A percentile compares a stretch with the other conserved stretches of the same genome.
These are phyloP conservation scores for Leptura quadrifasciata DNA, from an alignment of 2,888 invertebrate genomes.

Conservation along the genomic window DNA sequence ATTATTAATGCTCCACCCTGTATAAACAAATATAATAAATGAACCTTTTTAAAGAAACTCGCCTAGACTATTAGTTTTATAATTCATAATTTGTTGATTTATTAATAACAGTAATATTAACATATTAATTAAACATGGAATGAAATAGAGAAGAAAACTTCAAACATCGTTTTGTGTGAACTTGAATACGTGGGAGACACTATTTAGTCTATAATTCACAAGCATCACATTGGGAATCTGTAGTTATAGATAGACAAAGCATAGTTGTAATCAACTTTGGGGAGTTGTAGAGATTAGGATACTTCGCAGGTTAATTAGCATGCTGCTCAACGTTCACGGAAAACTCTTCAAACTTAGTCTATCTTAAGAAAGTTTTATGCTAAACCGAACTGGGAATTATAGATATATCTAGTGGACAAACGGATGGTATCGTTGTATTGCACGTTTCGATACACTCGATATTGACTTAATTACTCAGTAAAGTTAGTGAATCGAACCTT, in stretches of 20 bases:
- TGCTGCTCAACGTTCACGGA: constrained; percentile 24
- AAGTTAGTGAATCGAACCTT: not conserved
- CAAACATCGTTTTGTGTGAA: too few species aligned
- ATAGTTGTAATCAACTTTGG: constrained; percentile 16
- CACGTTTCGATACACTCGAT: not conserved
- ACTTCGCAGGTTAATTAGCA: constrained; percentile 37
- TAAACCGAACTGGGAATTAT: not conserved
- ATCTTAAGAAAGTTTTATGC: constrained; percentile 21
- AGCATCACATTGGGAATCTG: constrained; percentile 8
- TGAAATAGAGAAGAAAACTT: too few species aligned
- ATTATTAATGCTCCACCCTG: too few species aligned
- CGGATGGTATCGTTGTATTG: not conserved
- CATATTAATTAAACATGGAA: too few species aligned
- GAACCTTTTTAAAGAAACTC: too few species aligned
- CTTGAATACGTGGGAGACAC: not conserved
- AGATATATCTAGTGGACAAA: constrained; percentile 23
- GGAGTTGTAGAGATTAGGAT: constrained; percentile 26
- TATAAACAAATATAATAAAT: too few species aligned
- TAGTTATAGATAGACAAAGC: constrained; percentile 19
- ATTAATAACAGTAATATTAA: too few species aligned
- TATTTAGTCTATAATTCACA: not conserved
- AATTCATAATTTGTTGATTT: too few species aligned
- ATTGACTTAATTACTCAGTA: not conserved
- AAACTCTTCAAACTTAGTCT: constrained; percentile 20
- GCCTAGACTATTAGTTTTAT: too few species aligned